Evolutionary conservation across 2,888 invertebrate species (phyloP), one percentile per base, ranked within the genome.

Genomic region (Emmelina monodactyla): DNA sequence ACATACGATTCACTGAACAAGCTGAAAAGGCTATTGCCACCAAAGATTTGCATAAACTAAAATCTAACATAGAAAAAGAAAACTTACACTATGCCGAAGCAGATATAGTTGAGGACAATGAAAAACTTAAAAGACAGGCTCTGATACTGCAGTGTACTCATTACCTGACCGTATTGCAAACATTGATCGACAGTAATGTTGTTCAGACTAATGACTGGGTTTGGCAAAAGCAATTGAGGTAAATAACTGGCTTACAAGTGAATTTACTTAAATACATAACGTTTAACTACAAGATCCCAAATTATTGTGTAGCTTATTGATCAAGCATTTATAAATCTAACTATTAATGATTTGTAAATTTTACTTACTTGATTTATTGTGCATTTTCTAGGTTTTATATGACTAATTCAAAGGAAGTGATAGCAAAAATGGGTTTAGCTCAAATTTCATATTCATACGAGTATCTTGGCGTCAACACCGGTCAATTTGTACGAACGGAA

Each of bases 371-470:
- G n/a, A n/a, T n/a, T n/a, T n/a, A n/a, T n/a, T n/a, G n/a, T n/a
- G n/a, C n/a, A n/a, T n/a, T n/a, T n/a, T n/a, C 5, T 9, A 19
- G 19, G 19, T 19, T 19, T 9, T 19, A 19, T 19, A 5, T 19
- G 9, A 6, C 19, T 28, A 68, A 68, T 22, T 72, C 76, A 25
- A 84, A 85, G 33, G 83, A 84, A 37, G 87, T 91, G 10, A 75
- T 88, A 1, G 85, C 94, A 36, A 87, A 87, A 67, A 97, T 98
- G 91, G 97, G 93, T 3, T 89, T 94, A 59, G 93, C 97, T 11
- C 88, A 93, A 69, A 94, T 99, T 79, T 85, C 91, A 15, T 99
- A 99, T 68, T 94, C 97, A 0, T 99, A 94, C 61, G 99, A 99
- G 70, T 99, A 98, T 64, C 90, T 98, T 53, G 99, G 99, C n/a